These are phyloP conservation scores for Branchinecta lindahli DNA, from an alignment of 1,140 invertebrate genomes.

Conservation along the genomic window DNA sequence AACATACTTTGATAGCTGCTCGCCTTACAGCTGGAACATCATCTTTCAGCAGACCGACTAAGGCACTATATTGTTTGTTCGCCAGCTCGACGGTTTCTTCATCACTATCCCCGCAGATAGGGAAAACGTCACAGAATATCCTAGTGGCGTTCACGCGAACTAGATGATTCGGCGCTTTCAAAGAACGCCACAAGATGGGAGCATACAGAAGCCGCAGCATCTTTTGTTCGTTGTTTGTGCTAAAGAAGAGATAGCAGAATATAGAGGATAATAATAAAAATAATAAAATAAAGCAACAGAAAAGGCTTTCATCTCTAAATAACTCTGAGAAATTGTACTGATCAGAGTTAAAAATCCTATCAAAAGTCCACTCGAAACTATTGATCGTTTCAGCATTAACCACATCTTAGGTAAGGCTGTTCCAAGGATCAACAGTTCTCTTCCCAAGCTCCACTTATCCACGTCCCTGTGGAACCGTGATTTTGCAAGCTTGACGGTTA, in stretches of 20 bases:
- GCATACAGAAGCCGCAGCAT: background rate
- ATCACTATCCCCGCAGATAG: background rate
- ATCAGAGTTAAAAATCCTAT: too few species aligned
- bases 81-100: background rate
- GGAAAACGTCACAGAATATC: constrained; percentile 1
- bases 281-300: too few species aligned
- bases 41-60: background rate
- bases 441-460: too few species aligned
- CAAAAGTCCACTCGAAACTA: too few species aligned
- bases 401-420: too few species aligned
- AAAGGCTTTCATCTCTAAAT: too few species aligned
- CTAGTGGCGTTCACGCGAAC: background rate
- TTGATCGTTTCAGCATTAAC: too few species aligned
- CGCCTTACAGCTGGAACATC: background rate
- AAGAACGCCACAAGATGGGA: background rate
- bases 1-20: background rate
- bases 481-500: too few species aligned
- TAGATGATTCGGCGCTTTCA: background rate
- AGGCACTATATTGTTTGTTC: background rate
- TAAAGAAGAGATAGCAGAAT: background rate
- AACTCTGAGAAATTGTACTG: too few species aligned
- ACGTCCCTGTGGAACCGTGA: too few species aligned
- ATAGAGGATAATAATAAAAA: too few species aligned
- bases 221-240: background rate
- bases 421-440: too few species aligned